Base-by-base conservation (phyloP, 2,113 vertebrate species). In the Hippocampus abdominalis region DNA sequence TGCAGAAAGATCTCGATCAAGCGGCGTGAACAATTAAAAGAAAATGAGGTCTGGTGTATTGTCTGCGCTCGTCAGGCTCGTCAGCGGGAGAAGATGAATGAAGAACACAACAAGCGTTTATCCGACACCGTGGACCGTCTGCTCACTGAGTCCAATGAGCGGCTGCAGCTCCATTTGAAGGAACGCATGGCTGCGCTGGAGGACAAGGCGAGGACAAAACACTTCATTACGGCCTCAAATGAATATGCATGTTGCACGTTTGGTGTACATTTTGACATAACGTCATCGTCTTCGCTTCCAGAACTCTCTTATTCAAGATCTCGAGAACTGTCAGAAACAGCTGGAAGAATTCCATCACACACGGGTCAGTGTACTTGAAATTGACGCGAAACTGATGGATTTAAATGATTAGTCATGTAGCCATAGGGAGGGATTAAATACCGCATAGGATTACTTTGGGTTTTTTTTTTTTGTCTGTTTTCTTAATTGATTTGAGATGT, bases 61-160 rank as follows among this genome's bases (percentile, higher is more conserved):
- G 44, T 77, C 70, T 68, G 21, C 25, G 21, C 18, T 4, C 65
- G 62, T 71, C 87, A 98, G 96, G 96, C 96, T 68, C 95, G 96
- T n/a, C 96, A 98, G 87, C 78, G 96, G 72, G 96, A 98, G 89
- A 98, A 97, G 91, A 98, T 98, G 96, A 98, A 98, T 0, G 96
- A 98, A 84, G 96, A 98, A 80, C 96, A 98, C 86, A 98, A 97
- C 91, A 97, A 95, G 86, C 84, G 96, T 36, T 90, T 98, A 74
- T 98, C 96, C 0, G 95, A 98, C 91, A 98, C 96, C 0, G 96
- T 98, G 86, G 96, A 98, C 73, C 93, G 96, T 60, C 90, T 98
- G 83, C 94, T 98, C 51, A 97, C 95, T 0, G 96, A 98, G 88
- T 95, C 94, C 68, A 98, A 98, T 0, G 96, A 98, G 75, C 88